phyloP scores from a whole-genome alignment of 2,797 vertebrate genomes.

The Cirrhinus mrigala region DNA sequence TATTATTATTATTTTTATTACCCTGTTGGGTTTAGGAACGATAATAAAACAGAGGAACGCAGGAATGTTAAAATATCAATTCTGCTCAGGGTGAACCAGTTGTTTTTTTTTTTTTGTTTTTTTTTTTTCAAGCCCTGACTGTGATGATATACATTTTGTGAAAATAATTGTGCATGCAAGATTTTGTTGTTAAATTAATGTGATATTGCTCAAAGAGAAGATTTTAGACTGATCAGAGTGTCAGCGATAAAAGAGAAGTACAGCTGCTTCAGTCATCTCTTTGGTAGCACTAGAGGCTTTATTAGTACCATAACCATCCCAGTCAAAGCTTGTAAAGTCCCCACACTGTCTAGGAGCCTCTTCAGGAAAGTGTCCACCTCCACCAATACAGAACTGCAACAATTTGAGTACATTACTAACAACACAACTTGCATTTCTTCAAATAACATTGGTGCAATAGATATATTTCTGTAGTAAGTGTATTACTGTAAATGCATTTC shows the following conservation, averaged over 20 bases:
- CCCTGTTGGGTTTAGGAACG: too few relatives aligned
- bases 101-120: too few relatives aligned
- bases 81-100: too few relatives aligned
- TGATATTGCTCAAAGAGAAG: neutral
- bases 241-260: conserved; percentile 68
- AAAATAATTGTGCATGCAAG: neutral
- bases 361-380: conserved; percentile 69
- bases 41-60: too few relatives aligned
- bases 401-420: conserved; percentile 15
- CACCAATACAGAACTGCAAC: conserved; percentile 66
- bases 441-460: too few relatives aligned
- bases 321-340: too few relatives aligned
- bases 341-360: conserved; percentile 39
- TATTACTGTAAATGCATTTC: neutral
- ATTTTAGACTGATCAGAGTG: neutral
- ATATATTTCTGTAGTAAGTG: too few relatives aligned
- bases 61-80: too few relatives aligned
- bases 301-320: too few relatives aligned
- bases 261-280: conserved; percentile 40
- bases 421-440: neutral
- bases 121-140: too few relatives aligned
- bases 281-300: too few relatives aligned
- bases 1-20: too few relatives aligned
- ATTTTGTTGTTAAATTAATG: neutral
- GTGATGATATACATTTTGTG: neutral